A percentile compares a stretch with the other conserved stretches of the same genome.
These are phyloP conservation scores for Carlito syrichta DNA, from an alignment of 2,113 vertebrate species.

Conservation along the genomic window DNA sequence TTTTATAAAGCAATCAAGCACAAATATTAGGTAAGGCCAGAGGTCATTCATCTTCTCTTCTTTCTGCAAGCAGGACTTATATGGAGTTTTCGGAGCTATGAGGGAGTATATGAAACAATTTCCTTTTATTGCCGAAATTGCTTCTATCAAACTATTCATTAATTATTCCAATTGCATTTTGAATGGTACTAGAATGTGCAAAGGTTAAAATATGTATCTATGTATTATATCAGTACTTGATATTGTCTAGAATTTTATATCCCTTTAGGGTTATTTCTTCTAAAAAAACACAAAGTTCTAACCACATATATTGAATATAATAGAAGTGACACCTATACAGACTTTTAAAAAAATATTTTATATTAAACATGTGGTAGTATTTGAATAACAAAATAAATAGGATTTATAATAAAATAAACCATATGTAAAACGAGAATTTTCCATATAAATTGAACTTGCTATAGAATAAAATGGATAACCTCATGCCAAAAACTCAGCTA, in stretches of 20 bases:
- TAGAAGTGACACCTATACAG: background rate
- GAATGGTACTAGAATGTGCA: background rate
- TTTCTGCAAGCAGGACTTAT: background rate
- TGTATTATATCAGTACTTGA: conserved; percentile 23
- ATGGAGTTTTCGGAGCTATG: background rate
- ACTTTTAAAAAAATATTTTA: background rate
- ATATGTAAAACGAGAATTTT: background rate
- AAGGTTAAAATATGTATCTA: conserved; percentile 30
- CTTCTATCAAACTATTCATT: background rate
- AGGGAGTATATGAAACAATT: background rate
- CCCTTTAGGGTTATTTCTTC: background rate
- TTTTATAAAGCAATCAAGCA: conserved; percentile 57
- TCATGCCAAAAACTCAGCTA: background rate
- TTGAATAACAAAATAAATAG: background rate
- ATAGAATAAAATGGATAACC: background rate
- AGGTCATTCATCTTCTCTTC: background rate
- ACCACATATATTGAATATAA: background rate
- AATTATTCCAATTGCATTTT: conserved; percentile 42
- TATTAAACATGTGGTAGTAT: background rate
- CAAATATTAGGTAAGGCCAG: conserved; percentile 25
- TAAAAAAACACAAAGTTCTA: background rate
- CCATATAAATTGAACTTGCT: background rate
- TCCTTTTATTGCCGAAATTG: background rate
- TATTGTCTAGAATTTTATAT: background rate
- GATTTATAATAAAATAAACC: background rate